Conservation (phyloP, 2,797 vertebrate species). For the Enteromius anoplus region DNA sequence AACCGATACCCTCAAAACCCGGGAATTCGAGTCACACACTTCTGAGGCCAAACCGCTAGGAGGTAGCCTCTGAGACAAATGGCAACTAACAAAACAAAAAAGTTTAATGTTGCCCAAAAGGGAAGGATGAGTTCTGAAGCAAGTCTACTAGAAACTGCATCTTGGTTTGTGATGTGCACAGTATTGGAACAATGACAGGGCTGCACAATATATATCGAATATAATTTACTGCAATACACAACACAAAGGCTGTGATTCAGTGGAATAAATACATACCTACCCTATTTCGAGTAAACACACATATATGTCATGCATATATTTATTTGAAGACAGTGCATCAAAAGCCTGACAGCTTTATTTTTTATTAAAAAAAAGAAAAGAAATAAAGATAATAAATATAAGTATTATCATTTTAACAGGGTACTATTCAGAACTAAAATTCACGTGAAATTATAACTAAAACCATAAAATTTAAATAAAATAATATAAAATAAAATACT, state of each 20-base stretch:
- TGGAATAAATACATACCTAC: background rate
- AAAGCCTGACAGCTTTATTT: background rate
- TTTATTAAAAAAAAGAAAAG: background rate
- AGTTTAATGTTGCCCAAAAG: background rate
- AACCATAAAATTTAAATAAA: background rate
- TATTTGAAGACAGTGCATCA: background rate
- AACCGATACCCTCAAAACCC: constrained; percentile 36
- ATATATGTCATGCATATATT: background rate
- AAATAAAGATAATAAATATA: background rate
- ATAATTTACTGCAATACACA: background rate
- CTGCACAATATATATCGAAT: background rate
- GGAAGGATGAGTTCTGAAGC: background rate
- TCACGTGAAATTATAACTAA: background rate
- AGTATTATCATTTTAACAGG: background rate
- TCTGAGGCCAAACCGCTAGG: constrained; percentile 1
- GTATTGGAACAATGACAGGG: background rate
- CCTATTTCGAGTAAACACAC: background rate
- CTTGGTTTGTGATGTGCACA: background rate
- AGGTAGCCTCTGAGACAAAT: constrained; percentile 16
- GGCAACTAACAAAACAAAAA: background rate
- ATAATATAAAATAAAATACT: no score
- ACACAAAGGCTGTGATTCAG: background rate
- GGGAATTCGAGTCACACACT: constrained; percentile 8
- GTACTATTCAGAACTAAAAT: background rate
- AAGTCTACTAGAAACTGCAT: background rate